Percentiles rank a stretch among this genome's conserved stretches.
phyloP scores from a whole-genome alignment of 2,113 vertebrate genomes.

The Labeo rohita region DNA sequence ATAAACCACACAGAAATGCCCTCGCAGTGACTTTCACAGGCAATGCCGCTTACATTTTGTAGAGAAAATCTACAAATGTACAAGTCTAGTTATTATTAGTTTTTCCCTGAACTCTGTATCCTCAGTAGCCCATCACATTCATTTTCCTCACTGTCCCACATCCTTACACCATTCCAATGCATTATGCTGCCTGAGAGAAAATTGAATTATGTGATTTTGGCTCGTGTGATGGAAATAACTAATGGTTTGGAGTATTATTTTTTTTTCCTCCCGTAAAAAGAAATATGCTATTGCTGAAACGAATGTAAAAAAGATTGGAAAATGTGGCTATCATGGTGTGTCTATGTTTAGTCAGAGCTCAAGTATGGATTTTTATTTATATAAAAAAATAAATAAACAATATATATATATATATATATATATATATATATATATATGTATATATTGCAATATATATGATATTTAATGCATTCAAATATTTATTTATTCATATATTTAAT shows the following conservation, averaged over 20 bases:
- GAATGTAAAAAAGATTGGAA: background rate
- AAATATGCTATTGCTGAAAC: background rate
- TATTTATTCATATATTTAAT: background rate
- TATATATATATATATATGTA: no score
- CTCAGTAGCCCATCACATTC: background rate
- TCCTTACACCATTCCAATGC: background rate
- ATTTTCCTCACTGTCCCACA: background rate
- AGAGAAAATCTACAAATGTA: background rate
- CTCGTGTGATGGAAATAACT: background rate
- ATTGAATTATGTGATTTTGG: background rate
- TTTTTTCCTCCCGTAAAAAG: background rate
- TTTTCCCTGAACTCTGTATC: background rate
- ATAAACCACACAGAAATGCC: background rate
- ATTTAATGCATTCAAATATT: no score
- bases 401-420: no score
- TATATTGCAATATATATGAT: no score
- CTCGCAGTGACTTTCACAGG: background rate
- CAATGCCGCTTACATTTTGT: background rate
- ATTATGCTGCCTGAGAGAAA: background rate
- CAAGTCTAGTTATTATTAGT: background rate
- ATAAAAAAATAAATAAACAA: background rate
- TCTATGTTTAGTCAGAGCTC: slow-evolving; percentile 2
- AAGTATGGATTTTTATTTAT: background rate
- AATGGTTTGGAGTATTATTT: background rate
- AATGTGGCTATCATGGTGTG: background rate